Evolutionary conservation across 2,113 vertebrate species (phyloP).

Genomic region (Phalacrocorax brasilianus): DNA sequence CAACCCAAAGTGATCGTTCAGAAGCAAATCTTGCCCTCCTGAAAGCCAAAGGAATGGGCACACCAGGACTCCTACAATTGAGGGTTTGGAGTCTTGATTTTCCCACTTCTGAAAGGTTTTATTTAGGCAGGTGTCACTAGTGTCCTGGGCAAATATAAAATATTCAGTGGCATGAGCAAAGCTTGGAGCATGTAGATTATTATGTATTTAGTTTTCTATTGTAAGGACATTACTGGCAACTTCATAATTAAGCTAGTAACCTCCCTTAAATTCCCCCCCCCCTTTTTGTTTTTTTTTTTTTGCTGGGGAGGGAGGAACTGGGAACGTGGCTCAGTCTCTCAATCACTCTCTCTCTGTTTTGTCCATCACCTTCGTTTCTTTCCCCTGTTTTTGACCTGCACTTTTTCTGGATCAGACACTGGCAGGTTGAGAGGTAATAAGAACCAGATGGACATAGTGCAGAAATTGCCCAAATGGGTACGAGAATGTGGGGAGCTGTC

Average conservation of each 20-base stretch:
- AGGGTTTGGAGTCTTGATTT: background rate
- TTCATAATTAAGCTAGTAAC: background rate
- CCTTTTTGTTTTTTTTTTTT: background rate
- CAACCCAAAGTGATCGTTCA: background rate
- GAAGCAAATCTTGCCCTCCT: background rate
- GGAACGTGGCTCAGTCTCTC: background rate
- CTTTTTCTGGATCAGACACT: constrained; percentile 84
- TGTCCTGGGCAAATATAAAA: background rate
- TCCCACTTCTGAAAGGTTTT: background rate
- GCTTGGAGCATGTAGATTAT: background rate
- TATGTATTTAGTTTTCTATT: background rate
- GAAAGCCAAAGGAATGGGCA: background rate
- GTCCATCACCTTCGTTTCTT: constrained; percentile 76
- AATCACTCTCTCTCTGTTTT: constrained; percentile 72
- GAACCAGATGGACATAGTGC: constrained; percentile 96
- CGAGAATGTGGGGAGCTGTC: constrained; percentile 96
- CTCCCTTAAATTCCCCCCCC: background rate
- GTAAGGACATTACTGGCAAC: background rate
- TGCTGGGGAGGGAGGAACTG: background rate
- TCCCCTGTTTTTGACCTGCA: constrained; percentile 77
- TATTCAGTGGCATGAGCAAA: background rate
- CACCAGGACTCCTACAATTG: background rate
- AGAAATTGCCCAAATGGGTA: constrained; percentile 96
- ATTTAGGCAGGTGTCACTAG: constrained; percentile 22
- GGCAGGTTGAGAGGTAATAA: constrained; percentile 92